Base-by-base conservation (phyloP, 2,888 invertebrate species). In the Drosophila anomelani region DNA sequence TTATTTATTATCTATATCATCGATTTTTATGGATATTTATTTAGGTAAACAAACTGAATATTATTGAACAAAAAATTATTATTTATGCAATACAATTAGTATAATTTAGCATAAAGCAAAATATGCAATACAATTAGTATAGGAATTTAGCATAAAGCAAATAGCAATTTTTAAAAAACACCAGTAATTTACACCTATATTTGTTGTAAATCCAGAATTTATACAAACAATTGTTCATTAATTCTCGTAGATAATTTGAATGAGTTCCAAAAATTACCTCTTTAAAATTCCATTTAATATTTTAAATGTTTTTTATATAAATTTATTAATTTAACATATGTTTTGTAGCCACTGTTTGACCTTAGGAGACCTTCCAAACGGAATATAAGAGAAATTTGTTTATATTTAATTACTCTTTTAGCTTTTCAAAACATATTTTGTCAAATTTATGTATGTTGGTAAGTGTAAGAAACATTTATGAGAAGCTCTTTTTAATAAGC, bases 361-460 rank as follows among this genome's bases (percentile, higher is more conserved):
- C 60, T 60, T 41, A 41, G n/a, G 23, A 60, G 58, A 60, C 57
- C 60, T 41, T 57, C 57, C 29, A 57, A 32, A 51, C 20, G 4
- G 13, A n/a, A 13, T 15, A 20, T 51, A 54, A 54, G 36, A 54
- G 53, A 36, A 38, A 0, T 26, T 12, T 3, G 32, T 13, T 20
- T 32, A 32, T 13, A 23, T 39, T 20, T 12, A 39, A 39, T 32
- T n/a, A 39, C 56, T 20, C 12, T 15, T n/a, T 12, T 0, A 4
- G 12, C 7, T 20, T 20, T 17, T 26, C 1, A 13, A 39, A 13
- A 13, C 10, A 13, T 6, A 26, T 17, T 10, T 4, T 29, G 6
- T 2, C 3, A 10, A 3, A 32, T 10, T 41, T 23, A n/a, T 41
- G 3, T 20, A 1, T 2, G 12, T 41, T 12, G 8, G 12, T 15